A percentile compares a stretch with the other conserved stretches of the same genome.
phyloP scores from a whole-genome alignment of 2,888 invertebrate genomes.

The Drosophila fungiperda region DNA sequence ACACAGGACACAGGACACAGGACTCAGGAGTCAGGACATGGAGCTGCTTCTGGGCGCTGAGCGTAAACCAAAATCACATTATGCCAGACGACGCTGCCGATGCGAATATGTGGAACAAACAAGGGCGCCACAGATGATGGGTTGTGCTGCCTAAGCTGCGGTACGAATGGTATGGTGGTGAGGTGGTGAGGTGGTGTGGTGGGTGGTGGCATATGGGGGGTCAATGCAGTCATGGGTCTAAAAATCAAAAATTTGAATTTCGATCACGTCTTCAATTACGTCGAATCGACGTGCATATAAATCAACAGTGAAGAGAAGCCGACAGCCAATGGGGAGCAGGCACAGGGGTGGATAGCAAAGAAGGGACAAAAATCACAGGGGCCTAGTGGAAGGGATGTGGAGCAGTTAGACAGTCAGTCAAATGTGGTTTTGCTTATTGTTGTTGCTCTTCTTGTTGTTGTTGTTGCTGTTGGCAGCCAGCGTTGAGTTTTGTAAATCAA shows the following conservation, averaged over 20 bases:
- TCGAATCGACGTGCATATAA: constrained; percentile 80
- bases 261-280: constrained; percentile 81
- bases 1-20: no score
- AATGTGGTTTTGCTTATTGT: constrained; percentile 71
- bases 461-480: constrained; percentile 19
- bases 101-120: constrained; percentile 41
- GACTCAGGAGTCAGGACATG: background rate
- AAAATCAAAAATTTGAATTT: constrained; percentile 81
- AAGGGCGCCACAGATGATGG: constrained; percentile 1
- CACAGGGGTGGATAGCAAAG: background rate
- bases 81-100: constrained; percentile 44
- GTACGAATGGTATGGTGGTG: no score
- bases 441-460: constrained; percentile 51
- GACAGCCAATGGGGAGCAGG: constrained; percentile 4
- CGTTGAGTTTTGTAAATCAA: constrained; percentile 79
- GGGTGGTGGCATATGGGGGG: background rate
- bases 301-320: constrained; percentile 65
- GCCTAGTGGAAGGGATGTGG: background rate
- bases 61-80: constrained; percentile 71
- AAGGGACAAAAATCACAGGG: background rate
- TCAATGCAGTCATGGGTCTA: constrained; percentile 68
- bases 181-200: no score
- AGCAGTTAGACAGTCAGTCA: constrained; percentile 67
- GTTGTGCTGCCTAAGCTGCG: background rate
- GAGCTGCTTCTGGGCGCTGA: constrained; percentile 10